Conservation (phyloP, 2,797 vertebrate species). For the Epinephelus awoara region DNA sequence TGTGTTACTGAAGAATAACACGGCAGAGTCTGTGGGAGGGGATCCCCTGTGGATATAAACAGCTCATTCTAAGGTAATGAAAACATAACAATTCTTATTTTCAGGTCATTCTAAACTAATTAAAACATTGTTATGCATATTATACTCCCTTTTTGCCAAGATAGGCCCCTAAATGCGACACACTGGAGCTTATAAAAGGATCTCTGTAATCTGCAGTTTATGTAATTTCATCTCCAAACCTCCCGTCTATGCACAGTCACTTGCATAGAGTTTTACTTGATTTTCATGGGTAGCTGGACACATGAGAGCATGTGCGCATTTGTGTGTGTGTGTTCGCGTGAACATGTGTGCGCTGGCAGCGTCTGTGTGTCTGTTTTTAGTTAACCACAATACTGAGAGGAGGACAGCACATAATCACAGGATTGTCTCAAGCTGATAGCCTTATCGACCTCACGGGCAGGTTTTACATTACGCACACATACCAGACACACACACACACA, state of each 20-base stretch:
- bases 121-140: no score
- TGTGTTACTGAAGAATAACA: no score
- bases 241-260: background rate
- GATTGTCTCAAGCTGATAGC: constrained; percentile 44
- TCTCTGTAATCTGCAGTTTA: constrained; percentile 7
- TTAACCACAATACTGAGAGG: constrained; percentile 39
- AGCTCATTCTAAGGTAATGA: no score
- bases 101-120: no score
- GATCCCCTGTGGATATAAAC: no score
- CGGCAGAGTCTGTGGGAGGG: no score
- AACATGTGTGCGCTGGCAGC: background rate
- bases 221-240: constrained; percentile 14
- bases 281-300: background rate
- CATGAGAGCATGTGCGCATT: background rate
- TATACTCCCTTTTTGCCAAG: no score
- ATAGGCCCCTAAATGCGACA: no score
- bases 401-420: constrained; percentile 11
- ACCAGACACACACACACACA: background rate
- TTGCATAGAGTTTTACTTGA: constrained; percentile 9
- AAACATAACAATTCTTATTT: no score
- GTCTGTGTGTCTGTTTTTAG: constrained; percentile 37
- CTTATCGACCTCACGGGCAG: constrained; percentile 34
- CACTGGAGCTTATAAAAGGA: background rate
- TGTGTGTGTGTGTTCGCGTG: constrained; percentile 13
- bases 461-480: constrained; percentile 39